phyloP scores from a whole-genome alignment of 2,797 vertebrate species.

The Iguana delicatissima region DNA sequence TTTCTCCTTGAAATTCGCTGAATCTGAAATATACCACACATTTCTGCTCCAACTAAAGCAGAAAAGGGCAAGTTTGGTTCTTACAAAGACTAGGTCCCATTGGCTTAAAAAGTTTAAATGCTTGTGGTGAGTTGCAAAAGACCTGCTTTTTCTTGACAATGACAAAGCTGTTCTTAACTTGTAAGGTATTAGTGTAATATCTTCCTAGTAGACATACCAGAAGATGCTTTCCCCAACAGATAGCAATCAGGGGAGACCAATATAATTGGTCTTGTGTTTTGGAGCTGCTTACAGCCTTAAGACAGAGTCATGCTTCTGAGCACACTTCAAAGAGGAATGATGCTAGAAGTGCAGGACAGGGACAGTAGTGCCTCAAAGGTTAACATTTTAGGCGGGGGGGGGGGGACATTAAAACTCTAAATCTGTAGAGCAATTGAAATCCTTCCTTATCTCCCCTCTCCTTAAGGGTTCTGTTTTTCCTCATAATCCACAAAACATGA shows the following conservation, averaged over 20 bases:
- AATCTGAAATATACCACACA: slow-evolving; percentile 1
- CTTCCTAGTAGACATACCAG: slow-evolving; percentile 47
- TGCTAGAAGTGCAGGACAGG: slow-evolving; percentile 9
- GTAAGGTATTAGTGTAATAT: slow-evolving; percentile 62
- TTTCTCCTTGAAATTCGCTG: too few species aligned
- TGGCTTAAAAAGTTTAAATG: slow-evolving; percentile 39
- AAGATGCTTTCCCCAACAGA: slow-evolving; percentile 64
- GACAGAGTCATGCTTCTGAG: slow-evolving; percentile 56
- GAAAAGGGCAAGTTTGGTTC: background rate
- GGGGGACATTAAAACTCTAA: background rate
- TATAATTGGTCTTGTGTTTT: slow-evolving; percentile 57
- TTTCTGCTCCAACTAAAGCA: background rate
- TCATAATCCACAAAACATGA: background rate
- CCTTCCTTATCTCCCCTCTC: background rate
- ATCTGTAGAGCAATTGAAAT: background rate
- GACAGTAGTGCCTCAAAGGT: slow-evolving; percentile 7
- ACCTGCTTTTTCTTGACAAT: slow-evolving; percentile 57
- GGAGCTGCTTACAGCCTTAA: slow-evolving; percentile 41
- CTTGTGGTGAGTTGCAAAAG: slow-evolving; percentile 47
- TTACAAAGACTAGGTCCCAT: slow-evolving; percentile 33
- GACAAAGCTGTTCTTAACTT: slow-evolving; percentile 61
- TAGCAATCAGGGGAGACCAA: slow-evolving; percentile 59
- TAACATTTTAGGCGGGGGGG: background rate
- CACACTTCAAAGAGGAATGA: slow-evolving; percentile 34
- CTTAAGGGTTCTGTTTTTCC: background rate